Conservation (phyloP, 2,888 invertebrate species). For the Diarsia rubi region DNA sequence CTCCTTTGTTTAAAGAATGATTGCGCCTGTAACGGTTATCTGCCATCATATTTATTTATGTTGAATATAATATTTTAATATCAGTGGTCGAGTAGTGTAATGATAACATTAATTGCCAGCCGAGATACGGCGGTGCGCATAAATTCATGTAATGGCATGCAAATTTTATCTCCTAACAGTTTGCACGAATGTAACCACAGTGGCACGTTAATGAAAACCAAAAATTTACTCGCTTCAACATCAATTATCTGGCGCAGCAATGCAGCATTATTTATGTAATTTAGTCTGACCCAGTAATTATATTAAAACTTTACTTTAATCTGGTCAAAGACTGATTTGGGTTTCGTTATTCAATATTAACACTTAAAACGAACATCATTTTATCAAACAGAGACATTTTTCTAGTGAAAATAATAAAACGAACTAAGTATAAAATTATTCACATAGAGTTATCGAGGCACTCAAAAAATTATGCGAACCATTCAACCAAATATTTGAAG, state of each 20-base stretch:
- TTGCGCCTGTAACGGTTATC: constrained; percentile 23
- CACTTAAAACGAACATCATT: background rate
- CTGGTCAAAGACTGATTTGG: background rate
- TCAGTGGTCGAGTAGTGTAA: constrained; percentile 44
- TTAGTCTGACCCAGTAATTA: background rate
- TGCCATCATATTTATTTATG: constrained; percentile 22
- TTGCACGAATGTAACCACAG: constrained; percentile 64
- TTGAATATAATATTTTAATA: constrained; percentile 44
- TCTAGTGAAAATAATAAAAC: background rate
- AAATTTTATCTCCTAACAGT: constrained; percentile 71
- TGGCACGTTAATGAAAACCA: constrained; percentile 54
- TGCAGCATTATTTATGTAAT: constrained; percentile 18
- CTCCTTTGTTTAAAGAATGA: constrained; percentile 33
- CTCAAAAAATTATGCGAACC: background rate
- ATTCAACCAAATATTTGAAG: background rate
- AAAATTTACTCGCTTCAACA: constrained; percentile 39
- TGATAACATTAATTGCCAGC: constrained; percentile 68
- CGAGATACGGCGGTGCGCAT: constrained; percentile 63
- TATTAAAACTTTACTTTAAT: background rate
- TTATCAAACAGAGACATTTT: background rate
- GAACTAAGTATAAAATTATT: background rate
- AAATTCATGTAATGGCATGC: constrained; percentile 74
- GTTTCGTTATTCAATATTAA: background rate
- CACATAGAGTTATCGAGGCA: background rate
- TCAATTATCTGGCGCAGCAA: constrained; percentile 8